phyloP scores from a whole-genome alignment of 1,140 invertebrate species.

The Drosophila guanche region DNA sequence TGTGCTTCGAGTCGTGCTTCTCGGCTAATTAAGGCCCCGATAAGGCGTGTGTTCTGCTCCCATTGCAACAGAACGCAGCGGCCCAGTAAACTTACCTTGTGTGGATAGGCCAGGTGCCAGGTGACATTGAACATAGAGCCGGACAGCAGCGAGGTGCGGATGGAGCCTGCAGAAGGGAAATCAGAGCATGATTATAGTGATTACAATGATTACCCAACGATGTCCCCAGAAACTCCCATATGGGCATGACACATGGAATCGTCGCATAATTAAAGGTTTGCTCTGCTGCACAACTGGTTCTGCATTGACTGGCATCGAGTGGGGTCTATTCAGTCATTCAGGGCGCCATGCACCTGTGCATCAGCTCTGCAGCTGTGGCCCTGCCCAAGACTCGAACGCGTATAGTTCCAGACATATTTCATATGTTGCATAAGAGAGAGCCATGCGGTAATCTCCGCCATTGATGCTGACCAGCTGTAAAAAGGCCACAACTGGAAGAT shows the following conservation, averaged over 20 bases:
- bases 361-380: conserved; percentile 1
- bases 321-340: conserved; percentile 1
- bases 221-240: conserved; percentile 10
- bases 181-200: conserved; percentile 23
- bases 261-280: conserved; percentile 39
- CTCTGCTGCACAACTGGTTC: conserved; percentile 46
- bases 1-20: conserved; percentile 28
- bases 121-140: conserved; percentile 94
- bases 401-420: conserved; percentile 55
- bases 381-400: background rate
- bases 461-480: conserved; percentile 62
- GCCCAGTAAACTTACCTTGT: conserved; percentile 88
- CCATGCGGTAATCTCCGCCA: conserved; percentile 63
- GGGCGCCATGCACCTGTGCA: too few species aligned
- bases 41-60: conserved; percentile 26
- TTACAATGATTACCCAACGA: conserved; percentile 36
- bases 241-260: background rate
- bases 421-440: conserved; percentile 64
- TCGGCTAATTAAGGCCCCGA: conserved; percentile 48
- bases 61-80: conserved; percentile 13
- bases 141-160: conserved; percentile 91
- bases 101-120: conserved; percentile 97
- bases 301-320: conserved; percentile 45
- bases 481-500: conserved; percentile 41
- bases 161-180: conserved; percentile 86